Evolutionary conservation across 2,797 vertebrate genomes (phyloP).

Genomic region (Xiphophorus birchmanni): DNA sequence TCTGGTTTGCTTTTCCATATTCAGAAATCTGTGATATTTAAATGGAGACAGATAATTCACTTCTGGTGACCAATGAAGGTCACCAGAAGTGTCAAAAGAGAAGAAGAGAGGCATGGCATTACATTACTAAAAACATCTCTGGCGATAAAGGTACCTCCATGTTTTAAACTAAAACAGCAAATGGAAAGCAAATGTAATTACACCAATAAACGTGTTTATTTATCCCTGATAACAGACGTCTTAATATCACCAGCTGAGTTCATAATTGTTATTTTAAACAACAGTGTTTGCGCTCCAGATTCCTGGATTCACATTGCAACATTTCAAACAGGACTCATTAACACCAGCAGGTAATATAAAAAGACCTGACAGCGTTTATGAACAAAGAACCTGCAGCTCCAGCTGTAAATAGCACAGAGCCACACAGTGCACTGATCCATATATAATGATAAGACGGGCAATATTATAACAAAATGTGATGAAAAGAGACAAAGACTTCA

Average conservation of each 20-base stretch:
- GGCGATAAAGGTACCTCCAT: neutral
- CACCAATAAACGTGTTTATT: neutral
- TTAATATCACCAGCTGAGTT: neutral
- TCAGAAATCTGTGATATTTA: neutral
- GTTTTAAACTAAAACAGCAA: neutral
- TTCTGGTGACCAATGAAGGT: neutral
- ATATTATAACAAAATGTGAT: neutral
- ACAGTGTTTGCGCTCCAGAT: neutral
- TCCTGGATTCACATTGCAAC: neutral
- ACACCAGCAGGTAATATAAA: neutral
- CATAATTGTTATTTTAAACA: neutral
- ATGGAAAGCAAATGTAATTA: neutral
- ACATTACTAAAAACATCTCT: neutral
- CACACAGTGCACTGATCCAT: neutral
- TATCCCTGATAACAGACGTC: neutral
- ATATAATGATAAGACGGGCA: neutral
- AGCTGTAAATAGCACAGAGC: neutral
- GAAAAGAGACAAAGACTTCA: neutral
- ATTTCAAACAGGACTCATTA: constrained; percentile 3
- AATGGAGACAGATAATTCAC: neutral
- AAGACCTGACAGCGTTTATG: neutral
- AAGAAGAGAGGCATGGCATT: neutral
- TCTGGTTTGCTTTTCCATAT: neutral
- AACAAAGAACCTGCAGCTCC: neutral
- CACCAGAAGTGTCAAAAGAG: neutral